Base-by-base conservation (phyloP, 1,140 invertebrate species). In the Drosophila ohnishii region DNA sequence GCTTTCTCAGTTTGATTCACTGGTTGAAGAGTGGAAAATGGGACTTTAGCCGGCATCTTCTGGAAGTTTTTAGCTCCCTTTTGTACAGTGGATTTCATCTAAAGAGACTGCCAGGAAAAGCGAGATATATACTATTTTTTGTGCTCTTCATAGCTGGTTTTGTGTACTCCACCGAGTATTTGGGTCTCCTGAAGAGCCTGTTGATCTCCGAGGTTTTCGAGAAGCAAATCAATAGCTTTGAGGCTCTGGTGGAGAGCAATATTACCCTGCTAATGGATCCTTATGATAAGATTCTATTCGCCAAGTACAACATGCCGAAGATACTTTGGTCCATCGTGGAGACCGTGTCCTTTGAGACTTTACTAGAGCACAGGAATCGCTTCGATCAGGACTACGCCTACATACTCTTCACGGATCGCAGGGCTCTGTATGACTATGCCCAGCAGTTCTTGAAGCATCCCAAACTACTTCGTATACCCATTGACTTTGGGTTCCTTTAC, bases 151-250 rank as follows among this genome's bases (percentile, higher is more conserved):
- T 87, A 2, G 53, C 71, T 0, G 82, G 82, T 1, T 86, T 86
- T 13, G 76, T 86, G 2, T 86, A 72, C 48, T 87, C 82, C 44
- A 86, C 82, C 6, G 67, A 57, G 48, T 86, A 86, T 28, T 8
- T 86, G 66, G 78, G 75, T 0, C 48, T 82, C 7, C 61, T 86
- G 0, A 86, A 86, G 37, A 87, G 83, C 35, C 66, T 86, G 9
- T n/a, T 86, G n/a, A 82, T 86, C 25, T 87, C 82, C 1, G 82
- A 86, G 39, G 71, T 87, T 0, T 86, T 76, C 14, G 83, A 82
- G 34, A 40, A 42, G 34, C 78, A 78, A 35, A 87, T 86, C 34
- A 60, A 82, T 25, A 70, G 16, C n/a, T 76, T 86, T 6, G 70
- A 87, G 57, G 45, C 78, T 2, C n/a, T 86, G 56, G 48, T 82